Conservation (phyloP, 1,140 invertebrate genomes). For the Liolophura sinensis region DNA sequence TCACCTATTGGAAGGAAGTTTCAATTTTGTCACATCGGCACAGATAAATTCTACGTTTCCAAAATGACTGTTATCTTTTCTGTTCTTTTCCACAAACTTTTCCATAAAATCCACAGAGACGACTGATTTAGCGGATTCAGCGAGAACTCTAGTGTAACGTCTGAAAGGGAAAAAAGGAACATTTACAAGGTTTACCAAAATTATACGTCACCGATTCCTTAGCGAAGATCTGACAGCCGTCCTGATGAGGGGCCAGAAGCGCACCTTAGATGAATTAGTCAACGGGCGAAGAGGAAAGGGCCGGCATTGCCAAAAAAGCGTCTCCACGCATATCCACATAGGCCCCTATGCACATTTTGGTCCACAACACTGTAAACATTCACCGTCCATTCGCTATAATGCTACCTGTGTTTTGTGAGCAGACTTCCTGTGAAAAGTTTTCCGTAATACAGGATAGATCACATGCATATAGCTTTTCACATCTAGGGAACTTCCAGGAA, state of each 20-base stretch:
- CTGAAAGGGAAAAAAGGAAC: slow-evolving; percentile 44
- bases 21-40: slow-evolving; percentile 64
- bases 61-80: slow-evolving; percentile 57
- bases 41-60: slow-evolving; percentile 62
- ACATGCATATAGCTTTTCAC: too few relatives aligned
- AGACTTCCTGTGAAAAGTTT: too few relatives aligned
- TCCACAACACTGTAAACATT: too few relatives aligned
- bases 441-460: too few relatives aligned
- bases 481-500: not conserved
- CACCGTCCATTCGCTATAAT: too few relatives aligned
- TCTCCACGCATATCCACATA: too few relatives aligned
- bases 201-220: not conserved
- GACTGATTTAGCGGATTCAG: slow-evolving; percentile 59
- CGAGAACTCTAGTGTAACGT: slow-evolving; percentile 63
- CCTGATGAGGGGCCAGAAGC: not conserved
- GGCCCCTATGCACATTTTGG: too few relatives aligned
- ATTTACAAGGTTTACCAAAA: not conserved
- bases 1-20: slow-evolving; percentile 54
- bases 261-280: not conserved
- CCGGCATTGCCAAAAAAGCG: too few relatives aligned
- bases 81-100: slow-evolving; percentile 63
- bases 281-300: too few relatives aligned
- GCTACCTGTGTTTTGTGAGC: too few relatives aligned
- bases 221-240: not conserved
- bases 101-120: slow-evolving; percentile 67